phyloP scores from a whole-genome alignment of 2,113 vertebrate genomes.

The Piprites chloris region DNA sequence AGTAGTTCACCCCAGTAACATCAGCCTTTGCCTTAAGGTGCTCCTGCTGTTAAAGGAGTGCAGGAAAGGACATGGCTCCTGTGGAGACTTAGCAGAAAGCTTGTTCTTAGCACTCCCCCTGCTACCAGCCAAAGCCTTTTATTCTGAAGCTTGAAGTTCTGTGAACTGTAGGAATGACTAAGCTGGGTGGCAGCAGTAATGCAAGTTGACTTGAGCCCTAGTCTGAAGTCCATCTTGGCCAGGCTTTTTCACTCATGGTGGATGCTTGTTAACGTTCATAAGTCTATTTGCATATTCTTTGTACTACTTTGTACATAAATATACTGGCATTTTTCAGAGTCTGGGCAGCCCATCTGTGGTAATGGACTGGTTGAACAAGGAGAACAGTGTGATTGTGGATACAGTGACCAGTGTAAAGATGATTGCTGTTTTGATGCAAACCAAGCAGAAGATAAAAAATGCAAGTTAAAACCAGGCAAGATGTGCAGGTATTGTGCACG shows the following conservation, averaged over 20 bases:
- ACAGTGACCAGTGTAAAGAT: slow-evolving; percentile 92
- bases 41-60: not conserved
- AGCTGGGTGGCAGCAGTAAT: not conserved
- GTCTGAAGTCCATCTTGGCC: not conserved
- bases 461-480: slow-evolving; percentile 81
- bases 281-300: not conserved
- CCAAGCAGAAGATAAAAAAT: slow-evolving; percentile 80
- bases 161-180: not conserved
- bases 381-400: slow-evolving; percentile 95
- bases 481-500: slow-evolving; percentile 82
- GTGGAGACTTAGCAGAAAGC: not conserved
- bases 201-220: not conserved
- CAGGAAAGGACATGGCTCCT: not conserved
- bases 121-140: not conserved
- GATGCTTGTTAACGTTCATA: not conserved
- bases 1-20: not conserved
- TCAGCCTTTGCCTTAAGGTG: not conserved
- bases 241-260: not conserved
- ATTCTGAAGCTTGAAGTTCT: not conserved
- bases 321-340: slow-evolving; percentile 77
- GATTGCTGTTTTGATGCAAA: slow-evolving; percentile 87
- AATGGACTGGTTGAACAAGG: slow-evolving; percentile 92
- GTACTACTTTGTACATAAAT: not conserved
- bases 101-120: not conserved
- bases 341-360: slow-evolving; percentile 95